Base-by-base conservation (phyloP, 2,888 invertebrate species). In the Mantis religiosa region DNA sequence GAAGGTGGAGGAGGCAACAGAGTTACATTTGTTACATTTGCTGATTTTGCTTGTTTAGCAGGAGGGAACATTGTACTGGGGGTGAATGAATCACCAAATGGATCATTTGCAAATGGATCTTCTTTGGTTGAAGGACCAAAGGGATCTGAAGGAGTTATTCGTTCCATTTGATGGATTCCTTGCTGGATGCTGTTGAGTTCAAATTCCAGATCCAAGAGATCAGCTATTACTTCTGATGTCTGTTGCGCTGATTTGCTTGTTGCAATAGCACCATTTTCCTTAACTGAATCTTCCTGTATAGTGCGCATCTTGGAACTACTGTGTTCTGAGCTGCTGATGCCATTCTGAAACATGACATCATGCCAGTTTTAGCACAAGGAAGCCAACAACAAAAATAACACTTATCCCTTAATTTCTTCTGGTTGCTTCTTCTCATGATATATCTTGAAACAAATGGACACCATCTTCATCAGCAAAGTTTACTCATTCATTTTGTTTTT, bases 91-190 rank as follows among this genome's bases (percentile, higher is more conserved):
- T 97, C 97, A 8, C 96, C 97, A 92, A 96, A 96, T 0, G 96
- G 96, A 94, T 96, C 96, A 90, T 94, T 93, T 89, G 92, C 93
- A 90, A 94, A 94, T 47, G 93, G 93, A 91, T 93, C 93, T 88
- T 89, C 89, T 85, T 88, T 90, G 6, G 95, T 94, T n/a, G 95
- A 94, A 3, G 96, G 95, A 84, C 94, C 94, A 91, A 94, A 94
- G 3, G 95, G 94, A 92, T 96, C 96, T 81, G 95, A 96, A 14
- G 96, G 96, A 4, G 97, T 97, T 81, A 97, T 96, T 89, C 97
- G 95, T 93, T 97, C 97, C 94, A 98, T 97, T 93, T 98, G 98
- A 91, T 97, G 96, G 90, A 98, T 96, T 2, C 98, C 98, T 91
- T 98, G 96, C 92, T 98, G 96, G 91, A 98, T 93, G 89, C 97